A percentile compares a stretch with the other conserved stretches of the same genome.
Evolutionary conservation across 2,113 vertebrate genomes (phyloP).

Genomic region (Elaphurus davidianus): DNA sequence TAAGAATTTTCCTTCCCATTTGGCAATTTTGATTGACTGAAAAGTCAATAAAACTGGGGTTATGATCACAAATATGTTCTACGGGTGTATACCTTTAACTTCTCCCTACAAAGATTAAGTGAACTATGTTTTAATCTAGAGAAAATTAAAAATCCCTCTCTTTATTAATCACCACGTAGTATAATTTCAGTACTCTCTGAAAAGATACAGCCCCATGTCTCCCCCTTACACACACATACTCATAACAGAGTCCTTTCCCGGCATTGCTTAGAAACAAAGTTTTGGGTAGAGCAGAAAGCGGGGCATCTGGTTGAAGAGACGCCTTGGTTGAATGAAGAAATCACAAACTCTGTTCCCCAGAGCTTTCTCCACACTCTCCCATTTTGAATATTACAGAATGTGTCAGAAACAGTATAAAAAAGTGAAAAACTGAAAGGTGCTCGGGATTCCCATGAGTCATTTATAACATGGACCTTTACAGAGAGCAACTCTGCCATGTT

Average conservation of each 20-base stretch:
- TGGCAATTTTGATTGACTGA: not conserved
- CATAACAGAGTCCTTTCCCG: not conserved
- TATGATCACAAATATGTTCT: not conserved
- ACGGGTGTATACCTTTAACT: not conserved
- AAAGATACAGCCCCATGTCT: not conserved
- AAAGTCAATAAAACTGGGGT: not conserved
- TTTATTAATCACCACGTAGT: not conserved
- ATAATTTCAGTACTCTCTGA: not conserved
- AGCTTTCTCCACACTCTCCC: not conserved
- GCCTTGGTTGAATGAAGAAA: not conserved
- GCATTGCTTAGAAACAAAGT: not conserved
- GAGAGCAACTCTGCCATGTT: not conserved
- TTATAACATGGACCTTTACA: not conserved
- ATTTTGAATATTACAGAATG: not conserved
- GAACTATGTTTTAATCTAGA: not conserved
- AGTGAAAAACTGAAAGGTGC: not conserved
- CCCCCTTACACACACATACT: not conserved
- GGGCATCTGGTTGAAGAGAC: not conserved
- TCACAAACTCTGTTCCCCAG: not conserved
- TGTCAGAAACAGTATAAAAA: not conserved
- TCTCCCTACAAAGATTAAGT: constrained; percentile 3
- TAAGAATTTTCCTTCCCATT: not conserved
- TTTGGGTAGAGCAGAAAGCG: not conserved
- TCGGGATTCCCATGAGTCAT: not conserved
- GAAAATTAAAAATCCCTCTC: not conserved